Evolutionary conservation across 2,888 invertebrate genomes (phyloP).

Genomic region (Sphecodes monilicornis): DNA sequence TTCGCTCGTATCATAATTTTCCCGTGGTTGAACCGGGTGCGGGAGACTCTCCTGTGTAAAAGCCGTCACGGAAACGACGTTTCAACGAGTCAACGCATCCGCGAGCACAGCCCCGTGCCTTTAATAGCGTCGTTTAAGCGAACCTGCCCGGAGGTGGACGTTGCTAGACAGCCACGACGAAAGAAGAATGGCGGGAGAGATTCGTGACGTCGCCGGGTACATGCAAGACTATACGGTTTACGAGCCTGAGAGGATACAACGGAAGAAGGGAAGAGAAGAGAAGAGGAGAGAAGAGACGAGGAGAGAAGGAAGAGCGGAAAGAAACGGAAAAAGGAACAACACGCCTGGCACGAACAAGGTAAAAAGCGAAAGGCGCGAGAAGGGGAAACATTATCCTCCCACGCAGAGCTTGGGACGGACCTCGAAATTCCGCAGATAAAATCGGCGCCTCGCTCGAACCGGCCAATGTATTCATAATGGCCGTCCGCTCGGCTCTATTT

Average conservation of each 20-base stretch:
- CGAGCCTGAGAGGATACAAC: slow-evolving; percentile 41
- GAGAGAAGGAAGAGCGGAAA: slow-evolving; percentile 48
- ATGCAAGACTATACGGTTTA: slow-evolving; percentile 56
- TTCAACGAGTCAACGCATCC: slow-evolving; percentile 46
- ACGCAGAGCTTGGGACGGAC: slow-evolving; percentile 75
- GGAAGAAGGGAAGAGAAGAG: slow-evolving; percentile 26
- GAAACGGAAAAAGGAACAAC: slow-evolving; percentile 51
- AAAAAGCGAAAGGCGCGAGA: slow-evolving; percentile 67
- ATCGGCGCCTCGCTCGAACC: slow-evolving; percentile 74
- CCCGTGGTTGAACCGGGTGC: neutral
- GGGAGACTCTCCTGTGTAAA: neutral
- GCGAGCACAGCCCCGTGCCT: slow-evolving; percentile 45
- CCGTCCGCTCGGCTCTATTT: slow-evolving; percentile 69
- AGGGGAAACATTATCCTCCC: slow-evolving; percentile 79
- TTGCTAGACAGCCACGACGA: slow-evolving; percentile 32
- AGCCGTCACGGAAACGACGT: slow-evolving; percentile 24
- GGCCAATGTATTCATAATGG: slow-evolving; percentile 81
- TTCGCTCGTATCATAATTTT: neutral
- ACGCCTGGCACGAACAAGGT: slow-evolving; percentile 41
- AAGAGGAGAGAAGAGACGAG: slow-evolving; percentile 10
- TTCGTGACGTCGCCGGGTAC: slow-evolving; percentile 67
- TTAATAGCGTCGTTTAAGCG: slow-evolving; percentile 65
- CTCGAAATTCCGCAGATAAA: slow-evolving; percentile 81
- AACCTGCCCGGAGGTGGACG: slow-evolving; percentile 50
- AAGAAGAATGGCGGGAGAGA: slow-evolving; percentile 40